These are phyloP conservation scores for Bambusicola thoracicus DNA, from an alignment of 2,113 vertebrate genomes.

Conservation along the genomic window DNA sequence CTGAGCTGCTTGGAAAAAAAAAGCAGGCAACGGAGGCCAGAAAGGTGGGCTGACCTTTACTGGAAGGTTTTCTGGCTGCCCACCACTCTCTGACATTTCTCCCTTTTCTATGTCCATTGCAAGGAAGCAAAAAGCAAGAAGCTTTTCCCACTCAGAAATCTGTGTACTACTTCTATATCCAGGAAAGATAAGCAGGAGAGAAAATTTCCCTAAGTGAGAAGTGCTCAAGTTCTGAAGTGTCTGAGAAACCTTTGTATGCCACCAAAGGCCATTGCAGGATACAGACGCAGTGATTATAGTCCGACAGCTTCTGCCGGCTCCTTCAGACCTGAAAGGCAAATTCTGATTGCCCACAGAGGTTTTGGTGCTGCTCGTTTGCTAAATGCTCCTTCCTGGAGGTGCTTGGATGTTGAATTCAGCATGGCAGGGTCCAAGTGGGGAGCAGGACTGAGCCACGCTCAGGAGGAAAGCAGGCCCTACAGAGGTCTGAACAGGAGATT, in stretches of 20 bases:
- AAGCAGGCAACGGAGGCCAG: background rate
- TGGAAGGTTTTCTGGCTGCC: background rate
- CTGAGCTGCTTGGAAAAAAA: background rate
- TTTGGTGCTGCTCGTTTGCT: conserved; percentile 8
- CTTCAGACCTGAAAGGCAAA: background rate
- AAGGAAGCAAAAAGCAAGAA: background rate
- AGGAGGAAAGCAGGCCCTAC: background rate
- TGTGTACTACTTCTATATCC: background rate
- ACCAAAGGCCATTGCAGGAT: background rate
- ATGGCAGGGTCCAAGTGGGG: background rate
- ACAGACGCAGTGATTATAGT: background rate
- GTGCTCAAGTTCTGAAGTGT: background rate
- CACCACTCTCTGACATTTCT: background rate
- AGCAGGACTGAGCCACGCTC: background rate
- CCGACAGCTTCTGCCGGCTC: background rate
- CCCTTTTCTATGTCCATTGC: background rate
- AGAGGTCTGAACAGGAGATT: background rate
- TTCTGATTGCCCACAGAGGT: background rate
- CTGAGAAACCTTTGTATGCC: background rate
- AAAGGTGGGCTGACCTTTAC: background rate
- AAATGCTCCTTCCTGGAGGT: background rate
- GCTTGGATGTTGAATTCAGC: background rate
- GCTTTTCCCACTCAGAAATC: background rate
- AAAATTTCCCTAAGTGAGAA: background rate
- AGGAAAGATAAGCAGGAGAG: background rate